phyloP scores from a whole-genome alignment of 2,113 vertebrate genomes.

The Perccottus glenii region DNA sequence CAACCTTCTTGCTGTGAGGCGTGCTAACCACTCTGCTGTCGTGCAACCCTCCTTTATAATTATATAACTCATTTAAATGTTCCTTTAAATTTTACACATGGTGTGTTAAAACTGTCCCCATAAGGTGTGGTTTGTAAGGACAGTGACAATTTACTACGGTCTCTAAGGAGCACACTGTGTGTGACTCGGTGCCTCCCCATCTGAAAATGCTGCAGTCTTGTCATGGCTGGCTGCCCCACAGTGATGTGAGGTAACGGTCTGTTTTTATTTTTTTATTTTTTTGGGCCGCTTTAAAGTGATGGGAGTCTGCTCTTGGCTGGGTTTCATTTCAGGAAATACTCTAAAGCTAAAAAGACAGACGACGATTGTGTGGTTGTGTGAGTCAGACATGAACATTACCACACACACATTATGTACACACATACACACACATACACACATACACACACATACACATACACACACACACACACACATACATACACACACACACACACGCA shows the following conservation, averaged over 20 bases:
- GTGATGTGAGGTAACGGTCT: slow-evolving; percentile 56
- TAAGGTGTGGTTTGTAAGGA: background rate
- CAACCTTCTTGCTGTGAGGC: no score
- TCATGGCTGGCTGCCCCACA: slow-evolving; percentile 50
- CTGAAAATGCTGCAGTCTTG: slow-evolving; percentile 63
- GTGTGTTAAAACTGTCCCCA: no score
- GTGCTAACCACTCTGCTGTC: no score
- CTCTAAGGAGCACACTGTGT: slow-evolving; percentile 1
- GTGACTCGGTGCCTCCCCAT: slow-evolving; percentile 18
- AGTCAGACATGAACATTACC: slow-evolving; percentile 10
- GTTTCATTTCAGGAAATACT: slow-evolving; percentile 29
- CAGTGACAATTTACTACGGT: slow-evolving; percentile 7
- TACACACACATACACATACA: slow-evolving; percentile 11
- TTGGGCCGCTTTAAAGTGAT: slow-evolving; percentile 39
- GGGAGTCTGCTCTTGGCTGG: slow-evolving; percentile 13
- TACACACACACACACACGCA: slow-evolving; percentile 8
- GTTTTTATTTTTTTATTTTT: slow-evolving; percentile 18
- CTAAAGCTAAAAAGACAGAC: slow-evolving; percentile 31
- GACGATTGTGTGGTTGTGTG: slow-evolving; percentile 10
- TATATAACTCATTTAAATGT: no score
- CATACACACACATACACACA: slow-evolving; percentile 14
- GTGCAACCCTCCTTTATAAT: no score
- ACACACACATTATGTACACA: slow-evolving; percentile 5
- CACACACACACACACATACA: slow-evolving; percentile 9
- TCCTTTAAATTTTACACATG: no score